Base-by-base conservation (phyloP, 2,888 invertebrate genomes). In the Meta bourneti region DNA sequence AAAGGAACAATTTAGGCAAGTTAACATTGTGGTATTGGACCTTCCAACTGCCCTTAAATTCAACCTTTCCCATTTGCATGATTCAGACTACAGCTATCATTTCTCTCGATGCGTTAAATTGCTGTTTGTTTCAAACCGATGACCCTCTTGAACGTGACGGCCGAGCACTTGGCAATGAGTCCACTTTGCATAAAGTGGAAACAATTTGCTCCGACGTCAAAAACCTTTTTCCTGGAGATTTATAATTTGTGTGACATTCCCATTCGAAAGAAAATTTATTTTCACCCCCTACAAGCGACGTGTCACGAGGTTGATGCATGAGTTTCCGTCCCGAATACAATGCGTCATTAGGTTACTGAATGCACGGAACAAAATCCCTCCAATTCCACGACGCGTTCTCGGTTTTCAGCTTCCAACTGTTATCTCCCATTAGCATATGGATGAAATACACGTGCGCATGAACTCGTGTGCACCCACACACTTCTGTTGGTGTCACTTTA, bases 291-390 rank as follows among this genome's bases (percentile, higher is more conserved):
- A 6, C 61, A 61, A 61, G 16, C 11, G 61, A 16, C 61, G 61
- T 61, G 61, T 16, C 61, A 61, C 61, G 11, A 19, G 69, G 9
- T 80, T 88, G 80, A 88, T 88, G 88, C 70, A 88, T 88, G 88
- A 49, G 72, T 74, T 88, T 88, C 88, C 88, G 70, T 71, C 51
- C 54, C 9, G 52, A 80, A 80, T 81, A 88, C 80, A 88, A 88
- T 88, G 80, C 88, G 19, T 88, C 88, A 88, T 88, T 88, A 80
- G 71, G 88, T 88, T 88, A 80, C 61, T 16, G 61, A 61, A 61
- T 9, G 61, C 48, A 81, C 70, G 81, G 70, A 81, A 81, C 81
- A 16, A 49, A 49, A 81, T 81, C 81, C 69, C 69, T 16, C 34
- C 34, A 34, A 34, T 34, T 34, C 34, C 61, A 61, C 16, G 61